Evolutionary conservation across 2,888 invertebrate species (phyloP).

Genomic region (Steinernema carpocapsae): DNA sequence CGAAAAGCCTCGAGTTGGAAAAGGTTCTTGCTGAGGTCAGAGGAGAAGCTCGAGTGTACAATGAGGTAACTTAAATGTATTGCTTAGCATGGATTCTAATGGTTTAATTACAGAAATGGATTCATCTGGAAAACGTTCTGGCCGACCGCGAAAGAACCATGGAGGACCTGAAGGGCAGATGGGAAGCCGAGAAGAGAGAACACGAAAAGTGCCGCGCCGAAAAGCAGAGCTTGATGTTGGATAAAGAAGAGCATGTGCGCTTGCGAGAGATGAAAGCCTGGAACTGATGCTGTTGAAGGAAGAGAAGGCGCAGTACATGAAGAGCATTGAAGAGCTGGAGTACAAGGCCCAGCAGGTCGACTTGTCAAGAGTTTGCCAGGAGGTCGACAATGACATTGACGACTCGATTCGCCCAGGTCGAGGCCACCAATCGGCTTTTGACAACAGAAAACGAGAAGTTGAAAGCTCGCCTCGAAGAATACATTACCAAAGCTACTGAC

Average conservation of each 20-base stretch:
- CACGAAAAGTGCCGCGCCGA: slow-evolving; percentile 1
- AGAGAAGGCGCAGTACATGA: background rate
- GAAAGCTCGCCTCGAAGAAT: slow-evolving; percentile 19
- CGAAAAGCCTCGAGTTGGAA: background rate
- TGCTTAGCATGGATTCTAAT: background rate
- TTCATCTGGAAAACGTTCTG: background rate
- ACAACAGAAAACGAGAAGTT: background rate
- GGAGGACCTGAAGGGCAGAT: background rate
- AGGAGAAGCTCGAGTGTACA: background rate
- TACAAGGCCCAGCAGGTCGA: background rate
- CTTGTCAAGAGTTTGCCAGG: background rate
- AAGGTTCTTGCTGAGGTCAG: background rate
- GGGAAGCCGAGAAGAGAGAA: background rate
- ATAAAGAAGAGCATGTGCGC: background rate
- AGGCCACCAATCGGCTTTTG: background rate
- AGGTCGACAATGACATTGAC: background rate
- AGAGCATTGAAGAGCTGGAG: slow-evolving; percentile 1
- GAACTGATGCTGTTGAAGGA: slow-evolving; percentile 16
- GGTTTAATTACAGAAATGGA: background rate
- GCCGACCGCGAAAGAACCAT: background rate
- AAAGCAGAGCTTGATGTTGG: background rate
- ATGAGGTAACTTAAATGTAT: background rate
- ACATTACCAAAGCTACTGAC: background rate
- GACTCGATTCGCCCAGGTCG: background rate
- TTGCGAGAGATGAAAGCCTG: background rate